Evolutionary conservation across 2,888 invertebrate genomes (phyloP).

Genomic region (Helicoverpa assulta): DNA sequence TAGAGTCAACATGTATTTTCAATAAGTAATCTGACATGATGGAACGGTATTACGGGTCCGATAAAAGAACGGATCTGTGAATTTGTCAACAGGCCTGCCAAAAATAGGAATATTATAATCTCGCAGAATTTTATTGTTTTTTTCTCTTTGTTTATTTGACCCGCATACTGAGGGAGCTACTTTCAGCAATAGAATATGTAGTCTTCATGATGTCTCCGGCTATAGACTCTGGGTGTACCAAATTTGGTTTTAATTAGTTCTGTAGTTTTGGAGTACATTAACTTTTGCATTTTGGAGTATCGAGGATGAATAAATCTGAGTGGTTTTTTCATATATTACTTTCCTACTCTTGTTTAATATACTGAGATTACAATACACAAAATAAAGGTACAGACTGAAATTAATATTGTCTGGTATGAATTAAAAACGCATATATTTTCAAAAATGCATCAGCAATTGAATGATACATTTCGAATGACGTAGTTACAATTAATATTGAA

Average conservation of each 20-base stretch:
- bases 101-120: background rate
- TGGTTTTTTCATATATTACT: no score
- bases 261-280: no score
- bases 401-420: conserved; percentile 3
- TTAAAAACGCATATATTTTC: conserved; percentile 23
- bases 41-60: conserved; percentile 13
- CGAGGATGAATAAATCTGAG: no score
- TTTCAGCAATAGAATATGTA: no score
- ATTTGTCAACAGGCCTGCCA: background rate
- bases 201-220: no score
- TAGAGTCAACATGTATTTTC: conserved; percentile 11
- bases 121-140: background rate
- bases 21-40: conserved; percentile 24
- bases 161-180: no score
- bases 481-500: conserved; percentile 19
- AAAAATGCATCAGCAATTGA: conserved; percentile 17
- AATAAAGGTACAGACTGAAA: background rate
- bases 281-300: no score
- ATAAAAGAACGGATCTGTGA: conserved; percentile 15
- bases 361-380: no score
- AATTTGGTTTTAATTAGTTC: no score
- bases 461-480: conserved; percentile 28
- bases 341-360: no score
- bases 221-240: no score
- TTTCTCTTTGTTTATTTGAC: background rate